Conservation (phyloP, 1,140 invertebrate species). For the Cydia amplana region DNA sequence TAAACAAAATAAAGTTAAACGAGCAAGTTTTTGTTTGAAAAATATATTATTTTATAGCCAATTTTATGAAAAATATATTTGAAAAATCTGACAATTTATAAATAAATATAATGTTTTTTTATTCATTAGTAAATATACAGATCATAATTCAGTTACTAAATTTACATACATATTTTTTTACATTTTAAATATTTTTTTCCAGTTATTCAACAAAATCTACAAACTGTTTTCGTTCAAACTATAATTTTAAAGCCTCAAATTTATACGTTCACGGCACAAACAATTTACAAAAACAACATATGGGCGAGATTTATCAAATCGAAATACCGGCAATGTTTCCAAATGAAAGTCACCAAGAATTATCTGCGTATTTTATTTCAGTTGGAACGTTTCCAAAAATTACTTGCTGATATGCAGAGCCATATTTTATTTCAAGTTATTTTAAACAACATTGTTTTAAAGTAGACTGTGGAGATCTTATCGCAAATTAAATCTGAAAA, state of each 20-base stretch:
- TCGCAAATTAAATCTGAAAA: background rate
- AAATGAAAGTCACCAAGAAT: constrained; percentile 10
- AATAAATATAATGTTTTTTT: too few relatives aligned
- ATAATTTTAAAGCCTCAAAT: background rate
- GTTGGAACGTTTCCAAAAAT: background rate
- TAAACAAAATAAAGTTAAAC: too few relatives aligned
- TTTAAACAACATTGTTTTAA: constrained; percentile 1
- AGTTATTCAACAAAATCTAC: background rate
- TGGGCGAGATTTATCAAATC: constrained; percentile 9
- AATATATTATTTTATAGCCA: background rate
- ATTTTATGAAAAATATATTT: background rate
- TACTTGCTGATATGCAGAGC: constrained; percentile 10
- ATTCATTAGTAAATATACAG: too few relatives aligned
- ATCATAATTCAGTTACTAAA: too few relatives aligned
- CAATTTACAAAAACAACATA: constrained; percentile 8
- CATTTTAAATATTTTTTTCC: background rate
- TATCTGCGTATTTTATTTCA: background rate
- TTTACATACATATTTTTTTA: too few relatives aligned
- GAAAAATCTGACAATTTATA: background rate
- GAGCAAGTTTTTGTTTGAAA: too few relatives aligned
- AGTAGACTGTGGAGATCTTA: background rate
- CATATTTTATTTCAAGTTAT: constrained; percentile 8
- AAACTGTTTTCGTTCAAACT: background rate
- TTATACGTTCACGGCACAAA: background rate
- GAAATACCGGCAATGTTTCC: constrained; percentile 3